Evolutionary conservation across 2,888 invertebrate species (phyloP).

Genomic region (Rhimphoctona megacephalus): DNA sequence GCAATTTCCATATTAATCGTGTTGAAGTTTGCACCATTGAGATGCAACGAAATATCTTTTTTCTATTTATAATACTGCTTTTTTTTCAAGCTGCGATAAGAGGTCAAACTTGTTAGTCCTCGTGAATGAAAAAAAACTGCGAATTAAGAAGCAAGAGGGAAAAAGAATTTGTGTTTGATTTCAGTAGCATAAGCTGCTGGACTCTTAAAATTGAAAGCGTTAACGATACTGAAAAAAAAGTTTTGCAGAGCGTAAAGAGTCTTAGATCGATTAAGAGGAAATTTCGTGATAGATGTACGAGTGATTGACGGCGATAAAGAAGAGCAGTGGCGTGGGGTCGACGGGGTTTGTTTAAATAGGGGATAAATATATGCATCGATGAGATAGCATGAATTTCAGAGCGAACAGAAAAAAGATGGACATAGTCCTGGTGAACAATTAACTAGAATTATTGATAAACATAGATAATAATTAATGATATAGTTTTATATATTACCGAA

Average conservation of each 20-base stretch:
- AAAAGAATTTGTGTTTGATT: not conserved
- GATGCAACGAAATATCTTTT: not conserved
- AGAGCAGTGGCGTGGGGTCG: not conserved
- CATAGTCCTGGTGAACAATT: constrained; percentile 39
- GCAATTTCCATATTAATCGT: not conserved
- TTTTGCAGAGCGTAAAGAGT: constrained; percentile 16
- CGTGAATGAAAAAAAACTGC: not conserved
- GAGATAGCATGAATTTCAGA: constrained; percentile 16
- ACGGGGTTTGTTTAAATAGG: constrained; percentile 7
- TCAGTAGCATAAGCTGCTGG: not conserved
- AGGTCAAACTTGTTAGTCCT: not conserved
- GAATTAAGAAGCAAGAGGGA: not conserved
- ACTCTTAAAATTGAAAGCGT: constrained; percentile 39
- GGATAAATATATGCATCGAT: constrained; percentile 20
- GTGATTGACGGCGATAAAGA: constrained; percentile 35
- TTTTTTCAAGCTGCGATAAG: not conserved
- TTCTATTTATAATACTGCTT: not conserved
- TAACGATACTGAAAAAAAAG: constrained; percentile 27
- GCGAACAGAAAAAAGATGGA: constrained; percentile 26
- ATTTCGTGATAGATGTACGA: constrained; percentile 39
- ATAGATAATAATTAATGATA: constrained; percentile 67
- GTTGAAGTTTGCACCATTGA: not conserved
- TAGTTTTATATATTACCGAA: constrained; percentile 69
- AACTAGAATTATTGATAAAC: constrained; percentile 51
- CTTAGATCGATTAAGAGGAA: constrained; percentile 14